Percentiles rank a stretch among this genome's conserved stretches.
Evolutionary conservation across 1,140 invertebrate species (phyloP).

Genomic region (Ridgeia piscesae): DNA sequence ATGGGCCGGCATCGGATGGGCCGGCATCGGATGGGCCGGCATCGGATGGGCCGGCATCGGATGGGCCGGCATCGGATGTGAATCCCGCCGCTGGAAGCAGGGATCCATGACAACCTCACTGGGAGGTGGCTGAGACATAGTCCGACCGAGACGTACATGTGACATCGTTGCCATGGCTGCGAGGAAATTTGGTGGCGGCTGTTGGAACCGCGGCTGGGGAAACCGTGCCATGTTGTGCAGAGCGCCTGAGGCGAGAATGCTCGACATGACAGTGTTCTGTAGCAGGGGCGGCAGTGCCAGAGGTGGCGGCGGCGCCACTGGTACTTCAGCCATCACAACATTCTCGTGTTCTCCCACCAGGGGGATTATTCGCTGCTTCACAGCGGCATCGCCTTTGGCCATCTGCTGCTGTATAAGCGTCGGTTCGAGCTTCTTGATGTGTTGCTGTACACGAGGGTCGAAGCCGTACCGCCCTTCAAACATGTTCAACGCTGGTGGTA

Average conservation of each 20-base stretch:
- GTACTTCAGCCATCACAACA: conserved; percentile 23
- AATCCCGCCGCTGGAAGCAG: not conserved
- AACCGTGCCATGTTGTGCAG: not conserved
- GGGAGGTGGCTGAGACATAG: not conserved
- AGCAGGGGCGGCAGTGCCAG: conserved; percentile 12
- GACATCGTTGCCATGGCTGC: not conserved
- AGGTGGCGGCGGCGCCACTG: conserved; percentile 35
- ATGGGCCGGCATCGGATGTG: not conserved
- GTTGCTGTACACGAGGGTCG: conserved; percentile 46
- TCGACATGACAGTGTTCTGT: conserved; percentile 10
- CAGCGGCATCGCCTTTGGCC: not conserved
- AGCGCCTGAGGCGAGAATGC: not conserved
- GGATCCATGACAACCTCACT: not conserved
- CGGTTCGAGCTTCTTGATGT: conserved; percentile 13
- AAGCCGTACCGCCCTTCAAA: conserved; percentile 37
- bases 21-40: too few relatives aligned
- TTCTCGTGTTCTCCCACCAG: not conserved
- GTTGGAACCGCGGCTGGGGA: not conserved
- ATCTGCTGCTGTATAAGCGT: conserved; percentile 3
- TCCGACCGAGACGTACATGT: not conserved
- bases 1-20: too few relatives aligned
- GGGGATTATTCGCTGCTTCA: not conserved
- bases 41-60: too few relatives aligned
- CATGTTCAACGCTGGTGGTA: conserved; percentile 33
- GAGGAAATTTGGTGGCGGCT: not conserved